Base-by-base conservation (phyloP, 2,888 invertebrate species). In the Acleris literana region DNA sequence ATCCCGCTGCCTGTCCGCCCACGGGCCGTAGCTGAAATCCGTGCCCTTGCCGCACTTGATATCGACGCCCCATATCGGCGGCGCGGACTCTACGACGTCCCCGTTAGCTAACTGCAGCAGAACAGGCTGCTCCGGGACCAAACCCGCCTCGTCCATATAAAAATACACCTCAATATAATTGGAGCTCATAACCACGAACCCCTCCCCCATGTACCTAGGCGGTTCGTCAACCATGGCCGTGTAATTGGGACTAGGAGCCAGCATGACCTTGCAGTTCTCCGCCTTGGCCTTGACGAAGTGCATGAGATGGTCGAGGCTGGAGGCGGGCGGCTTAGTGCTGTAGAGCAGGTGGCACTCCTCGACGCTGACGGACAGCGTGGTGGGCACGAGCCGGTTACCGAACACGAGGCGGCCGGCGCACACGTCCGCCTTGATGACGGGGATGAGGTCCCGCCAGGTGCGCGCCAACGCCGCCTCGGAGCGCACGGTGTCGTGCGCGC, bases 1-100 rank as follows among this genome's bases (percentile, higher is more conserved):
- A 82, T 99, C 99, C 71, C 99, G 94, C 84, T 99, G 99, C 59
- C 99, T 94, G 84, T 99, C 99, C 3, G 99, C 99, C 99, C 99
- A 99, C 0, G 99, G 99, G 0, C 99, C 99, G 82, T 99, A 99
- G 86, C 98, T 99, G 77, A 99, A 97, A 81, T 98, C 97, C 3
- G 97, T 97, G 71, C 97, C 98, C 88, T 98, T 98, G 0, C 98
- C 97, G 82, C 98, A 97, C 85, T 98, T 98, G 63, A 99, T 96
- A 84, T 98, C 99, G 16, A 99, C 96, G 6, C 98, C 98, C 97
- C 98, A 98, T 74, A 98, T 97, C 0, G 99, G 99, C 11, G 98
- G 97, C 63, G 97, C 97, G 4, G 97, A 97, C 83, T 97, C 97
- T 0, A 98, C 97, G 68, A 97, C 95, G 84, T 99, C 98, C 1